These are phyloP conservation scores for Typhlichthys subterraneus DNA, from an alignment of 2,797 vertebrate genomes.

Conservation along the genomic window DNA sequence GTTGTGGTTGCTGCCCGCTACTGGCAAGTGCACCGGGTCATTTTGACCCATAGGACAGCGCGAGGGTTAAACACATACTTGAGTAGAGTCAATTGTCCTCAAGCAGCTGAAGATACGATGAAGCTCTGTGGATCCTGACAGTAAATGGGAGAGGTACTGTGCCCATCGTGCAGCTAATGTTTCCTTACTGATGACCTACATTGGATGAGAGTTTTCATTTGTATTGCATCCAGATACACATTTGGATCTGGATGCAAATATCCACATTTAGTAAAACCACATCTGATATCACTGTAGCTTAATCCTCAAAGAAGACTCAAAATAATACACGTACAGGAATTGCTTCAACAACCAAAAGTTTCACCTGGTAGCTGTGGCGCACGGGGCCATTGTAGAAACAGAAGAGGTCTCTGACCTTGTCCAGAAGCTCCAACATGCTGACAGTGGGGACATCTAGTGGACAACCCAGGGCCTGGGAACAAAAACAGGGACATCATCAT, in stretches of 20 bases:
- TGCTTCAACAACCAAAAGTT: slow-evolving; percentile 1
- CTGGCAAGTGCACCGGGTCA: too few species aligned
- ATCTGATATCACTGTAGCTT: too few species aligned
- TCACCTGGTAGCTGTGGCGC: slow-evolving; percentile 83
- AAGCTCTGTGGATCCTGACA: slow-evolving; percentile 79
- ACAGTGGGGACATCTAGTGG: slow-evolving; percentile 82
- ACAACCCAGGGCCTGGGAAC: slow-evolving; percentile 86
- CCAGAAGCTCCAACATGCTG: slow-evolving; percentile 83
- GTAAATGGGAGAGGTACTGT: slow-evolving; percentile 81
- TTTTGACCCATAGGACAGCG: too few species aligned
- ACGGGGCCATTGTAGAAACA: slow-evolving; percentile 88
- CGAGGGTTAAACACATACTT: slow-evolving; percentile 77
- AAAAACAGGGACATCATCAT: slow-evolving; percentile 32
- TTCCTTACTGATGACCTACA: slow-evolving; percentile 67
- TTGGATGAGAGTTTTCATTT: neutral
- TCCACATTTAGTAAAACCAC: neutral
- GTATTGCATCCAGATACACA: neutral
- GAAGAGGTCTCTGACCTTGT: slow-evolving; percentile 88
- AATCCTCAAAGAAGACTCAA: neutral
- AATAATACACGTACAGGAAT: neutral
- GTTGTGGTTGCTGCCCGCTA: too few species aligned
- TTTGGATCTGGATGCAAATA: neutral
- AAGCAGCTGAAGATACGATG: slow-evolving; percentile 88
- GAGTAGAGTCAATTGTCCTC: slow-evolving; percentile 86
- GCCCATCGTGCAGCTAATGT: slow-evolving; percentile 81